A percentile compares a stretch with the other conserved stretches of the same genome.
phyloP scores from a whole-genome alignment of 1,140 invertebrate genomes.

The Drosophila triauraria region DNA sequence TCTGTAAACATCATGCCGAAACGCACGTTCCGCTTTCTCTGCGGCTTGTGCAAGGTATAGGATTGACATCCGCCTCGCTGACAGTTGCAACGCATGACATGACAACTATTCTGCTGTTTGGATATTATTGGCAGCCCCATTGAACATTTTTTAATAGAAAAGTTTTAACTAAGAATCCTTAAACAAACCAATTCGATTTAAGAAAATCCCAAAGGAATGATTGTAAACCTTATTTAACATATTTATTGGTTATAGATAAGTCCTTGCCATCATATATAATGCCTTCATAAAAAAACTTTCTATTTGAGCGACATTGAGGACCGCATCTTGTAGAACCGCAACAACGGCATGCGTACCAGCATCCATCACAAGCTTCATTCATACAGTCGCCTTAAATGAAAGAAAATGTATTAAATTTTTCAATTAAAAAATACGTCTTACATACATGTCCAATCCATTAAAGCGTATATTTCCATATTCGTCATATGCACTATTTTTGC shows the following conservation, averaged over 20 bases:
- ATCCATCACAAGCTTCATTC: conserved; percentile 70
- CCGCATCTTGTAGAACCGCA: conserved; percentile 74
- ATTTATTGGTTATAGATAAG: conserved; percentile 55
- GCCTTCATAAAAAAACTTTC: conserved; percentile 77
- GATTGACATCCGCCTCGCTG: no score
- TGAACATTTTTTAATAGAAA: no score
- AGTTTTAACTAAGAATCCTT: no score
- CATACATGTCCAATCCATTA: conserved; percentile 67
- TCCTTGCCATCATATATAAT: conserved; percentile 79
- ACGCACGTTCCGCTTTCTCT: no score
- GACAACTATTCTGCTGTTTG: no score
- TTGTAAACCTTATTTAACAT: conserved; percentile 5
- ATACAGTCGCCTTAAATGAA: conserved; percentile 62
- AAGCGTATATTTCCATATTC: conserved; percentile 68
- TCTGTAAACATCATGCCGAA: no score
- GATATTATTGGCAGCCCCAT: no score
- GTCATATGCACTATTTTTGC: conserved; percentile 66
- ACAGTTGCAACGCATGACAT: no score
- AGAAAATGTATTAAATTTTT: no score
- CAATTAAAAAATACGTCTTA: background rate
- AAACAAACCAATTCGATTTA: no score
- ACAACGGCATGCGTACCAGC: conserved; percentile 69
- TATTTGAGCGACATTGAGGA: conserved; percentile 68
- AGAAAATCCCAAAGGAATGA: no score
- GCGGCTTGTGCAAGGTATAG: no score